A percentile compares a stretch with the other conserved stretches of the same genome.
Conservation (phyloP, 2,797 vertebrate species). For the Centroberyx gerrardi region DNA sequence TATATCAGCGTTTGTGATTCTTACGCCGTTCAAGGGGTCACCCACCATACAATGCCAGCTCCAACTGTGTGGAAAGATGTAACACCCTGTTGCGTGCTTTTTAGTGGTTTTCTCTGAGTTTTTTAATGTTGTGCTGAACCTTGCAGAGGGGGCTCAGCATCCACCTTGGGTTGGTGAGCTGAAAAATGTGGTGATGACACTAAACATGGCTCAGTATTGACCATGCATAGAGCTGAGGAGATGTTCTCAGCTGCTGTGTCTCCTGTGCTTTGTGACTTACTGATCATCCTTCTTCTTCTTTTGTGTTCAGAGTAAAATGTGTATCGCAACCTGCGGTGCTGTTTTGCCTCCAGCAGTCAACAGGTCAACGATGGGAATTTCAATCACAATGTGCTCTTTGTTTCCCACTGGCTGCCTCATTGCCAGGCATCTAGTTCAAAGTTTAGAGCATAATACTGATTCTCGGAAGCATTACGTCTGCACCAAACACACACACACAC, state of each 20-base stretch:
- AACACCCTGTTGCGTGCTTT: constrained; percentile 6
- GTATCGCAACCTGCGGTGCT: constrained; percentile 5
- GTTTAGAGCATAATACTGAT: constrained; percentile 37
- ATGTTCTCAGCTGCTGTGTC: no score
- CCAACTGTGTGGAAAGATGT: constrained; percentile 42
- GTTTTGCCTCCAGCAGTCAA: constrained; percentile 12
- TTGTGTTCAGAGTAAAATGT: background rate
- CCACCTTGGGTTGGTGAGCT: constrained; percentile 15
- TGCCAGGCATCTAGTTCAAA: constrained; percentile 18
- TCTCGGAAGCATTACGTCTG: constrained; percentile 41
- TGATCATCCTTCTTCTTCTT: background rate
- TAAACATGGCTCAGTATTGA: no score
- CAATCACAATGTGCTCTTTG: constrained; percentile 50
- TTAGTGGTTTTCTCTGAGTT: constrained; percentile 3
- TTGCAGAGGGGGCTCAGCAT: constrained; percentile 18
- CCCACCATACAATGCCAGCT: constrained; percentile 34
- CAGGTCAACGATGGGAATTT: background rate
- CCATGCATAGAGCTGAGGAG: no score
- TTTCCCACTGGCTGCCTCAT: constrained; percentile 43
- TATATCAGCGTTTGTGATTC: constrained; percentile 62
- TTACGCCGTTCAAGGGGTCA: constrained; percentile 51
- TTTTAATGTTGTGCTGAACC: constrained; percentile 22
- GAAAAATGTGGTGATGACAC: constrained; percentile 11
- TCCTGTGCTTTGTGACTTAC: background rate
- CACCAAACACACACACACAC: constrained; percentile 6